phyloP scores from a whole-genome alignment of 2,797 vertebrate genomes.

The Lutjanus argentimaculatus region DNA sequence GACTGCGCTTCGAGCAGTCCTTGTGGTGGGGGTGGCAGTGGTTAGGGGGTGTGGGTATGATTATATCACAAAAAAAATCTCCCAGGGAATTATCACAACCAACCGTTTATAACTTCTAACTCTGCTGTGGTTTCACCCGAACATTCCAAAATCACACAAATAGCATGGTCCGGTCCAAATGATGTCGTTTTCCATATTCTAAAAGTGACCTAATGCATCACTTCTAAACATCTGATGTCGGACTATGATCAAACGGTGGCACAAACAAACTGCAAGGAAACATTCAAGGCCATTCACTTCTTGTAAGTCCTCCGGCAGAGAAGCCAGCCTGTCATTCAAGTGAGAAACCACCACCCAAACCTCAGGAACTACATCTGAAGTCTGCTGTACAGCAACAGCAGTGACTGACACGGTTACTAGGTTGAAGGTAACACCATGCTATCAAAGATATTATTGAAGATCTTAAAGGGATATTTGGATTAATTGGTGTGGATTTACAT shows the following conservation, averaged over 20 bases:
- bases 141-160: constrained; percentile 38
- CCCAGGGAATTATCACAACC: constrained; percentile 36
- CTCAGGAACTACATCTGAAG: constrained; percentile 36
- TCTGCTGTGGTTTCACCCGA: constrained; percentile 40
- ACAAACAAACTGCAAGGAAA: constrained; percentile 31
- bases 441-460: constrained; percentile 8
- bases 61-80: constrained; percentile 38
- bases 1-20: constrained; percentile 16
- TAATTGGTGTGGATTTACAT: too few relatives aligned
- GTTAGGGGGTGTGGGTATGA: constrained; percentile 55
- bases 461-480: not conserved
- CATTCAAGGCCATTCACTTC: constrained; percentile 36
- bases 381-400: constrained; percentile 17
- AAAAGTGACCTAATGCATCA: constrained; percentile 14
- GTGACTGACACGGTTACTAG: constrained; percentile 1
- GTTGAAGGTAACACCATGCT: constrained; percentile 5
- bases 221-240: constrained; percentile 10
- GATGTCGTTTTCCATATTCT: not conserved
- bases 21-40: constrained; percentile 19
- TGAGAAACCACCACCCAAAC: constrained; percentile 66
- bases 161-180: constrained; percentile 8
- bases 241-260: constrained; percentile 3
- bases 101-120: constrained; percentile 31
- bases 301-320: constrained; percentile 24
- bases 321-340: constrained; percentile 46